These are phyloP conservation scores for Drosophila seguyi DNA, from an alignment of 1,140 invertebrate species.

Conservation along the genomic window DNA sequence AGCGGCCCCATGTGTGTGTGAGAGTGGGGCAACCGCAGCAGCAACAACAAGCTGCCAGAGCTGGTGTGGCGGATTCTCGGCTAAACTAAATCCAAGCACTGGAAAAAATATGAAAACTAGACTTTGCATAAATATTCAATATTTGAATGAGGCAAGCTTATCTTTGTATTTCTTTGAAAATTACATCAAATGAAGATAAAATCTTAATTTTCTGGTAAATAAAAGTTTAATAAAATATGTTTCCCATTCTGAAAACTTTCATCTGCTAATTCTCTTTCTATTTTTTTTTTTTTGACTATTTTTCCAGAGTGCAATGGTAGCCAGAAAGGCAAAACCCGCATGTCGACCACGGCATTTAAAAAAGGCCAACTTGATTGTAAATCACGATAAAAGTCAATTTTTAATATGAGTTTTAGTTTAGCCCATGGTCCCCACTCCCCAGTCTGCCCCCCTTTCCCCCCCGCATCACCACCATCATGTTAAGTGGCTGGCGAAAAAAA, in stretches of 20 bases:
- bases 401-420: conserved; percentile 83
- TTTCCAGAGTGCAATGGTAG: conserved; percentile 24
- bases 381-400: conserved; percentile 84
- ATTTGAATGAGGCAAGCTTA: background rate
- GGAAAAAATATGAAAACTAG: background rate
- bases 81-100: conserved; percentile 8
- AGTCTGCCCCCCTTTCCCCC: background rate
- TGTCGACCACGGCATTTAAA: conserved; percentile 81
- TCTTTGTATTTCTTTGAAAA: no score
- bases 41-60: conserved; percentile 51
- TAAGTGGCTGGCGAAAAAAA: conserved; percentile 55
- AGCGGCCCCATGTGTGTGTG: conserved; percentile 43
- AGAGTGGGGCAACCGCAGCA: conserved; percentile 54
- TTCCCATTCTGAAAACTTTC: no score
- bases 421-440: conserved; percentile 21
- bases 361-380: conserved; percentile 82
- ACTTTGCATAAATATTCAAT: no score
- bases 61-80: conserved; percentile 5
- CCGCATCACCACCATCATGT: conserved; percentile 32
- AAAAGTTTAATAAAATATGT: no score
- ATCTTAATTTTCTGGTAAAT: background rate
- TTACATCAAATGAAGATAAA: background rate
- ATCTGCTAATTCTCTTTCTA: background rate
- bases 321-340: conserved; percentile 62
- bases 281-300: background rate